Conservation (phyloP, 1,140 invertebrate species). For the Drosophila murphyi region DNA sequence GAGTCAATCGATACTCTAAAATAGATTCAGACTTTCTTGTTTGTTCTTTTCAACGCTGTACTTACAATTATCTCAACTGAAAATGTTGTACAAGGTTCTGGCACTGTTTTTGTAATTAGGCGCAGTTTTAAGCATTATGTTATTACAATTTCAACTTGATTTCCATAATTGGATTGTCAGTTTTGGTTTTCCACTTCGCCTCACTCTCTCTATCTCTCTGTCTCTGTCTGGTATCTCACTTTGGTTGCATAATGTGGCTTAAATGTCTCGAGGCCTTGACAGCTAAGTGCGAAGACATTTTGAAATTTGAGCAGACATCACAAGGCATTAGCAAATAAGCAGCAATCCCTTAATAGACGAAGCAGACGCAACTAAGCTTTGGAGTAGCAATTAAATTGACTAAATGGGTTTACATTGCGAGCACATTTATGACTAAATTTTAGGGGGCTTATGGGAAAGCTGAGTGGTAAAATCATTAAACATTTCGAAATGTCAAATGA, state of each 20-base stretch:
- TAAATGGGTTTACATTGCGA: neutral
- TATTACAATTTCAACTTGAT: neutral
- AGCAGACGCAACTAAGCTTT: constrained; percentile 10
- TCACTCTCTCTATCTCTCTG: neutral
- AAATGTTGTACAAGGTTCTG: too few relatives aligned
- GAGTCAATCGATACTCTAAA: too few relatives aligned
- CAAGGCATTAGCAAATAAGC: neutral
- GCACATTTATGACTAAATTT: neutral
- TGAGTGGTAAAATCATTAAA: constrained; percentile 4
- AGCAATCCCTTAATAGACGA: constrained; percentile 2
- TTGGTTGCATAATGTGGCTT: neutral
- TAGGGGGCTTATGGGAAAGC: neutral
- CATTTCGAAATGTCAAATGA: neutral
- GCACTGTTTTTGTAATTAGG: too few relatives aligned
- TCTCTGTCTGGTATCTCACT: neutral
- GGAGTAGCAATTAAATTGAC: neutral
- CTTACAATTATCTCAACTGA: too few relatives aligned
- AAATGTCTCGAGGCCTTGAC: neutral
- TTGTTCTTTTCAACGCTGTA: too few relatives aligned
- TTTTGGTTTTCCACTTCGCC: neutral
- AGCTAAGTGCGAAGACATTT: neutral
- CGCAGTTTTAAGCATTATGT: too few relatives aligned
- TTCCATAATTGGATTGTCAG: neutral
- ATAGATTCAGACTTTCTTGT: too few relatives aligned
- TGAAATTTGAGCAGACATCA: constrained; percentile 7